A percentile compares a stretch with the other conserved stretches of the same genome.
phyloP scores from a whole-genome alignment of 1,140 invertebrate species.

The Pseudoatta argentina region DNA sequence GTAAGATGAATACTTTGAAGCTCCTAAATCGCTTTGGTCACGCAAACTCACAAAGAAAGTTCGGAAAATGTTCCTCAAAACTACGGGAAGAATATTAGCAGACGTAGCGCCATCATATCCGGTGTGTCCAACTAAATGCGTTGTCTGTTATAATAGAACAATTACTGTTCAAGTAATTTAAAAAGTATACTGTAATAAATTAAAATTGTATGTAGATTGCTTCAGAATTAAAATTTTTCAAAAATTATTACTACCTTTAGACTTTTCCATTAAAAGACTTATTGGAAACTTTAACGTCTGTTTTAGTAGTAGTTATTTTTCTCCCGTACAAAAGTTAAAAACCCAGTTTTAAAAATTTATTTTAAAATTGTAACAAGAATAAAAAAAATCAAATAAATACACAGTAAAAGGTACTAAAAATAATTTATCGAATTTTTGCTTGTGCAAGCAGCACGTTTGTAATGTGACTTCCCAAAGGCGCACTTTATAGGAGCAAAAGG shows the following conservation, averaged over 20 bases:
- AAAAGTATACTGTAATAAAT: not conserved
- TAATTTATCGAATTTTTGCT: constrained; percentile 29
- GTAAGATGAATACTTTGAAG: constrained; percentile 64
- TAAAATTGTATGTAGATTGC: not conserved
- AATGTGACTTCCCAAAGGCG: constrained; percentile 17
- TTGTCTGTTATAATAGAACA: not conserved
- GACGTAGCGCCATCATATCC: not conserved
- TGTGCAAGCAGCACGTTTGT: not conserved
- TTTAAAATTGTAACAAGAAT: not conserved
- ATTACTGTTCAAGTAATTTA: constrained; percentile 1
- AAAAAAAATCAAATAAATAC: not conserved
- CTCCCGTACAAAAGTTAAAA: not conserved
- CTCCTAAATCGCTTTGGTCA: constrained; percentile 64
- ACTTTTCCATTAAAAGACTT: not conserved
- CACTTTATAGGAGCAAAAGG: constrained; percentile 20
- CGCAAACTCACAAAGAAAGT: constrained; percentile 64
- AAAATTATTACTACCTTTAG: not conserved
- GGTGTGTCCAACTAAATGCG: constrained; percentile 24
- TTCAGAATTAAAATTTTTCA: constrained; percentile 3
- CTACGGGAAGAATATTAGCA: constrained; percentile 60
- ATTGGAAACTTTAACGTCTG: not conserved
- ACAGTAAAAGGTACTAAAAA: not conserved
- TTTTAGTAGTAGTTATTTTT: not conserved
- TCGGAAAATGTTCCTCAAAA: constrained; percentile 67
- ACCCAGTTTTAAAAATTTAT: not conserved